Evolutionary conservation across 2,113 vertebrate species (phyloP).

Genomic region (Cercopithecus mona): DNA sequence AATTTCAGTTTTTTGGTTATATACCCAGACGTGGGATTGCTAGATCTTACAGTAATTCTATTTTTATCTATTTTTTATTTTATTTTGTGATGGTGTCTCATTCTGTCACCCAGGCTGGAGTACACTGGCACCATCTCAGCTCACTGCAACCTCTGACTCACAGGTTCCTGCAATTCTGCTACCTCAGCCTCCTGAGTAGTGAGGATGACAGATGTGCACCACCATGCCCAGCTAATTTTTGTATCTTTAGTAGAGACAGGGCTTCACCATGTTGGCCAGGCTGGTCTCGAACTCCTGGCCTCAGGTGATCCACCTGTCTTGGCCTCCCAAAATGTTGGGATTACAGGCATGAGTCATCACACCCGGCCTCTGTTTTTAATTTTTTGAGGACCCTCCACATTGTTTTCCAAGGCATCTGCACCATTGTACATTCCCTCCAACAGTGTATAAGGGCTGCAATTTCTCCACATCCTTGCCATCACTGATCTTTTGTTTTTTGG

Average conservation of each 20-base stretch:
- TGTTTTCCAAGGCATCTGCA: not conserved
- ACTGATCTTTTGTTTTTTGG: not conserved
- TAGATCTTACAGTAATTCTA: not conserved
- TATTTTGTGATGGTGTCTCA: too few relatives aligned
- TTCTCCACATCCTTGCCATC: not conserved
- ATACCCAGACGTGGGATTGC: not conserved
- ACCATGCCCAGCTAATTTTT: not conserved
- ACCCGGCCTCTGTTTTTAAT: not conserved
- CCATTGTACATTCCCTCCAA: not conserved
- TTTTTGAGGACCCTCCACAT: not conserved
- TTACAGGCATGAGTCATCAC: not conserved
- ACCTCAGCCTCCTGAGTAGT: too few relatives aligned
- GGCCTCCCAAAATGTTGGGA: not conserved
- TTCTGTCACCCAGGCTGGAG: too few relatives aligned
- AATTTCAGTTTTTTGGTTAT: not conserved
- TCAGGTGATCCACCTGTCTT: not conserved
- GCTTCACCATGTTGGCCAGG: not conserved
- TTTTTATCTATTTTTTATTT: not conserved
- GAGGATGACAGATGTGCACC: not conserved
- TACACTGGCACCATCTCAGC: too few relatives aligned
- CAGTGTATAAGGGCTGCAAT: rapidly evolving
- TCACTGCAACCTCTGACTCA: too few relatives aligned
- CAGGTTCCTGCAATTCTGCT: too few relatives aligned
- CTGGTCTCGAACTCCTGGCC: not conserved
- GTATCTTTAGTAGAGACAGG: not conserved